Conservation (phyloP, 2,888 invertebrate species). For the Caenorhabditis imperialis region DNA sequence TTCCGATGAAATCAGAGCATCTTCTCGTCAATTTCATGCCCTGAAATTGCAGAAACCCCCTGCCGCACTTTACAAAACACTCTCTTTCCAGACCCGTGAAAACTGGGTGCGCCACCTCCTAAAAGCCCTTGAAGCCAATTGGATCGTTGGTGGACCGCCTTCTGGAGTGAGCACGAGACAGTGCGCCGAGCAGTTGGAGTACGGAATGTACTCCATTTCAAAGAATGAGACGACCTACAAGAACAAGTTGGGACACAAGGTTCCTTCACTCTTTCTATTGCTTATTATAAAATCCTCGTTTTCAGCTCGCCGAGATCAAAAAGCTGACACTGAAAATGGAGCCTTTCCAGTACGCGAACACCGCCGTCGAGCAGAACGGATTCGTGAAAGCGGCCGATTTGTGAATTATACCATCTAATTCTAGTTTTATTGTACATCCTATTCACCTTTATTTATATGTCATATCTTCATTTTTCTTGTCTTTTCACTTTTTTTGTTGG, state of each 20-base stretch:
- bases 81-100: conserved; percentile 53
- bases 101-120: conserved; percentile 47
- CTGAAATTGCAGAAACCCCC: no score
- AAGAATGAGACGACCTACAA: conserved; percentile 63
- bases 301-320: conserved; percentile 60
- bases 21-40: no score
- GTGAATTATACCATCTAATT: no score
- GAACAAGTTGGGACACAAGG: conserved; percentile 61
- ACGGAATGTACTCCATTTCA: conserved; percentile 40
- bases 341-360: conserved; percentile 28
- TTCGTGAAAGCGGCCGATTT: conserved; percentile 44
- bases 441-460: no score
- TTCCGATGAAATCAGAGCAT: no score
- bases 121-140: conserved; percentile 51
- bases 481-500: no score
- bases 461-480: no score
- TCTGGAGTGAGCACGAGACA: conserved; percentile 14
- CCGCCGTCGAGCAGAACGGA: conserved; percentile 35
- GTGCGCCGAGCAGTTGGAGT: conserved; percentile 59
- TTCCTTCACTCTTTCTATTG: conserved; percentile 3
- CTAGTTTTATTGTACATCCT: no score
- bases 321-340: conserved; percentile 33
- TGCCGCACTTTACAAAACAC: neutral
- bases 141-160: conserved; percentile 36
- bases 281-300: neutral